phyloP scores from a whole-genome alignment of 1,140 invertebrate genomes.

The Amphibalanus amphitrite region DNA sequence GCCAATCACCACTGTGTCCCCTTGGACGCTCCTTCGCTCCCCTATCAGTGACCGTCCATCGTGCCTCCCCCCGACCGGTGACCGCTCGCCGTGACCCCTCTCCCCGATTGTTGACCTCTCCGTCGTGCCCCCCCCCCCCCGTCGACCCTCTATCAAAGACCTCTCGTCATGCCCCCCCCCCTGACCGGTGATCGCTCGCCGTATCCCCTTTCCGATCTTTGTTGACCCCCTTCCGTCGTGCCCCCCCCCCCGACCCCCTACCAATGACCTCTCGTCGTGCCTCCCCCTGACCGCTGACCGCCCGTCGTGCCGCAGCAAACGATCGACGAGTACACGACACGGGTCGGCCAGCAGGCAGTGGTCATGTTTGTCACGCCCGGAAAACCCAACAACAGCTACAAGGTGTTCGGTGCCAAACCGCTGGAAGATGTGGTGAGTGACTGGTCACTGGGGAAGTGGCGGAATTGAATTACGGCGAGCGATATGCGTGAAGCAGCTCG shows the following conservation, averaged over 20 bases:
- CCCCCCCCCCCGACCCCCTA: neutral
- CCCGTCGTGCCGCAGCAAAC: slow-evolving; percentile 54
- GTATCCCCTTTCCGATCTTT: neutral
- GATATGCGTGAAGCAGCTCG: no score
- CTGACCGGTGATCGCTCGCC: no score
- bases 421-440: slow-evolving; percentile 71
- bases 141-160: no score
- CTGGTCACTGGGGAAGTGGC: no score
- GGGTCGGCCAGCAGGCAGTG: slow-evolving; percentile 93
- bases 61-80: no score
- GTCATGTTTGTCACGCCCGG: slow-evolving; percentile 89
- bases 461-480: no score
- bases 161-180: no score
- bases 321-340: slow-evolving; percentile 90
- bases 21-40: no score
- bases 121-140: no score
- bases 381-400: slow-evolving; percentile 83
- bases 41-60: neutral
- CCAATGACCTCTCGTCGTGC: neutral
- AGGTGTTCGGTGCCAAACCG: slow-evolving; percentile 89
- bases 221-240: neutral
- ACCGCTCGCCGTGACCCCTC: no score
- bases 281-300: no score
- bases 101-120: neutral
- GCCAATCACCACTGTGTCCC: no score